Conservation (phyloP, 2,888 invertebrate species). For the Cantharis nigra region DNA sequence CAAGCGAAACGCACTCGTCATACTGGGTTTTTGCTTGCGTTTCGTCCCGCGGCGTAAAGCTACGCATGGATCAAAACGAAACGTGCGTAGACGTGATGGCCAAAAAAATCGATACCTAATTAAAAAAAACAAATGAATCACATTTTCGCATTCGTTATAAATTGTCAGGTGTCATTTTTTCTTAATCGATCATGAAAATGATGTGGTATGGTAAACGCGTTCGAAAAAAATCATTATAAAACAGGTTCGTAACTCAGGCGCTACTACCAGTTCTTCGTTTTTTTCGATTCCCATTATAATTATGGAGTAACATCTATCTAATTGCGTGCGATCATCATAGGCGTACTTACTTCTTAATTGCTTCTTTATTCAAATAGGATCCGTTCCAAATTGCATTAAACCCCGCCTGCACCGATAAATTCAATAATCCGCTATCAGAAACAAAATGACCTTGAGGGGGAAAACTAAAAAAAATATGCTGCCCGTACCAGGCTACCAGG, state of each 20-base stretch:
- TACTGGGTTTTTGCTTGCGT: neutral
- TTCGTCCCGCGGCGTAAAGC: neutral
- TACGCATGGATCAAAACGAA: constrained; percentile 1
- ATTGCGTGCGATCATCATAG: neutral
- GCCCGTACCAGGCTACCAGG: too few species aligned
- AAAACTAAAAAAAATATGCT: neutral
- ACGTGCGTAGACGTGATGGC: neutral
- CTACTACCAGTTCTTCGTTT: neutral
- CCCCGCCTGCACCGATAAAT: neutral
- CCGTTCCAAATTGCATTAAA: neutral
- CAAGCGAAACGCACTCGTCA: neutral
- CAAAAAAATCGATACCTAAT: neutral
- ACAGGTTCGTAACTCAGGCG: neutral
- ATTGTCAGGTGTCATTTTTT: neutral
- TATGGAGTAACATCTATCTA: constrained; percentile 1
- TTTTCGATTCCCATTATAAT: neutral
- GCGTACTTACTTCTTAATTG: neutral
- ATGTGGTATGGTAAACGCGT: neutral
- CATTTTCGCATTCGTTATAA: neutral
- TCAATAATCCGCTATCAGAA: neutral
- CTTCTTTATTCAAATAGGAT: neutral
- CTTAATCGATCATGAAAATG: neutral
- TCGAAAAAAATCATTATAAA: neutral
- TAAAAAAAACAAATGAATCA: neutral
- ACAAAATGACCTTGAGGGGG: neutral